Evolutionary conservation across 2,888 invertebrate genomes (phyloP).

Genomic region (Junonia oenone): DNA sequence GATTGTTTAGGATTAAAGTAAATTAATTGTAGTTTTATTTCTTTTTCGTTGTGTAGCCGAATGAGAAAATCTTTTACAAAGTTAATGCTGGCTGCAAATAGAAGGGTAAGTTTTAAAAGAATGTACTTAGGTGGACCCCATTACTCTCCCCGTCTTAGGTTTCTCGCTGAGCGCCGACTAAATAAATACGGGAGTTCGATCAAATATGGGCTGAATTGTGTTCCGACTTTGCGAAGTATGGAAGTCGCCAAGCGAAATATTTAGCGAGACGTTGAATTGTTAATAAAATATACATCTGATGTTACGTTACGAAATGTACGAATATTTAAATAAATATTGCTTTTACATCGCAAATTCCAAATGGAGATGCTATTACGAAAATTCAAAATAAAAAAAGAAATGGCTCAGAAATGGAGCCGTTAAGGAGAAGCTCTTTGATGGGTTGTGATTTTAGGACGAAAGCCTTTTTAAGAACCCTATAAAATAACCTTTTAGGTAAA

Average conservation of each 20-base stretch:
- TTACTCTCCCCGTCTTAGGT: constrained; percentile 28
- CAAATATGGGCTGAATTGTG: constrained; percentile 52
- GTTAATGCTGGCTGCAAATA: constrained; percentile 25
- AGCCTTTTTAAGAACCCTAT: not conserved
- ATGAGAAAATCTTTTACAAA: constrained; percentile 23
- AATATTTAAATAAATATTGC: not conserved
- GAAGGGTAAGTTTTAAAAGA: constrained; percentile 26
- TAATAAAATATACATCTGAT: not conserved
- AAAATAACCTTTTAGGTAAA: too few species aligned
- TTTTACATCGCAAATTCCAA: not conserved
- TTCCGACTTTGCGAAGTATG: constrained; percentile 5
- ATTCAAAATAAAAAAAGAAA: not conserved
- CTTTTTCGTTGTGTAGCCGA: constrained; percentile 3
- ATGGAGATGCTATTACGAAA: not conserved
- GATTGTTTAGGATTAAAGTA: not conserved
- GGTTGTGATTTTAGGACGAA: not conserved
- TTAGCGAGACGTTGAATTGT: not conserved
- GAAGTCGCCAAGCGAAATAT: constrained; percentile 13
- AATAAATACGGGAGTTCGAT: constrained; percentile 51
- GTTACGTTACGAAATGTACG: not conserved
- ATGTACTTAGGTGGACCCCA: constrained; percentile 28
- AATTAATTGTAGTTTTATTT: not conserved
- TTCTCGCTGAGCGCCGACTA: constrained; percentile 35
- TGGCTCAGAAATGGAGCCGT: not conserved
- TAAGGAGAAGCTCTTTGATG: not conserved